Evolutionary conservation across 1,140 invertebrate species (phyloP), one percentile per base, ranked within the genome.

Genomic region (Drosophila kikkawai): DNA sequence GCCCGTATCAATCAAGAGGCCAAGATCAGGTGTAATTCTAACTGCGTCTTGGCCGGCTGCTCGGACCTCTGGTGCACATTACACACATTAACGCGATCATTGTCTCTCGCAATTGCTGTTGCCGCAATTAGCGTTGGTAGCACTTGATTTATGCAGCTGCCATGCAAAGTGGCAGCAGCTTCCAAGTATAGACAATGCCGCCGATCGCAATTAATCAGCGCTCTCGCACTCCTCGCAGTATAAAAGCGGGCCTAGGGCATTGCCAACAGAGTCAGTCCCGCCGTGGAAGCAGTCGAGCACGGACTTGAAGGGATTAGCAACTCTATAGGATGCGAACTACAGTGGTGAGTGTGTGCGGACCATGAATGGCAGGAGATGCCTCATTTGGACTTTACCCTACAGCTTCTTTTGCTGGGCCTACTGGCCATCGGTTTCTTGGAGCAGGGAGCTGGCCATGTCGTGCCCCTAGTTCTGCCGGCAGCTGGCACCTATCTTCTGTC

Each of bases 71-170:
- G 41, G 69, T 64, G 64, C 47, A 60, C 53, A 66, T 65, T 77
- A 68, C 53, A 66, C 47, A 76, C 71, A 75, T 68, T 82, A 68
- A 63, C 70, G 22, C 64, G 59, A 69, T 87, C 64, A 61, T 60
- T 75, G 74, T 65, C 56, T 48, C 37, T 64, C 64, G 67, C 73
- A 76, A 82, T 82, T 79, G 75, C 59, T 76, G 59, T 64, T 78
- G 73, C 59, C 60, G 55, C 71, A 86, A 87, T 87, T 87, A 87
- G 70, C 79, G 65, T 65, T 56, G 76, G 67, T 77, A 67, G 61
- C 74, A 71, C 73, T 88, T 88, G 84, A 87, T 87, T 87, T 87
- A 87, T 87, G 84, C 77, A 74, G 51, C 44, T 64, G 66, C 48
- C 66, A 70, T 69, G 69, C 79, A 66, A 67, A 75, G 61, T 82